Evolutionary conservation across 2,888 invertebrate genomes (phyloP), one percentile per base, ranked within the genome.

Genomic region (Metopia argyrocephala): DNA sequence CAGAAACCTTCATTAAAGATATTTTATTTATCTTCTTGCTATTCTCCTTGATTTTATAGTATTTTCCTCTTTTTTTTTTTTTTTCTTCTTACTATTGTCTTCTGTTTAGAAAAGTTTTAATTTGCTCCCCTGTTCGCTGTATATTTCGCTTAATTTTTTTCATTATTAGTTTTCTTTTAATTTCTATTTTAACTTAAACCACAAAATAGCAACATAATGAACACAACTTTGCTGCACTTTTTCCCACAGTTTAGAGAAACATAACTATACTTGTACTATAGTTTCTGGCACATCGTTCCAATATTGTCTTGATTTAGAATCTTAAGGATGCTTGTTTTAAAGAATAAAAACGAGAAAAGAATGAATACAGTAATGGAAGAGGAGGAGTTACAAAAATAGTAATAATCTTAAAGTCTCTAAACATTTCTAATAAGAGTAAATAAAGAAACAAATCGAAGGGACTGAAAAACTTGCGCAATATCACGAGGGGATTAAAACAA

Each of bases 401-500:
- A 81, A 75, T 70, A 80, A 54, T 80, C 76, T 81, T 71, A 82
- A 83, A 83, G 74, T 83, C 86, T 87, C 88, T 89, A 89, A 89
- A 89, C 89, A 87, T 87, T 88, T 87, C 89, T 87, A 88, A 89
- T 88, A 89, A 89, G 87, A 87, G 86, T 85, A 85, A 87, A 48
- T 87, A 88, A 88, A 87, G 87, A 87, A 88, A 87, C 21, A 2
- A 89, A 87, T 87, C 87, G 88, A 86, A 86, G 85, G 86, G 38
- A 87, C 87, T 87, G 87, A 88, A 89, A 87, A 89, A 89, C 88
- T 89, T 89, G 86, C 88, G 87, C 87, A 85, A 86, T 87, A 85
- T 86, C 87, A 86, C 85, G 85, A 86, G 87, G 86, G 86, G 87
- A 85, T 86, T 84, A 84, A 83, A 85, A 69, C 82, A 82, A 82